phyloP scores from a whole-genome alignment of 2,113 vertebrate genomes.

The Otis tarda region DNA sequence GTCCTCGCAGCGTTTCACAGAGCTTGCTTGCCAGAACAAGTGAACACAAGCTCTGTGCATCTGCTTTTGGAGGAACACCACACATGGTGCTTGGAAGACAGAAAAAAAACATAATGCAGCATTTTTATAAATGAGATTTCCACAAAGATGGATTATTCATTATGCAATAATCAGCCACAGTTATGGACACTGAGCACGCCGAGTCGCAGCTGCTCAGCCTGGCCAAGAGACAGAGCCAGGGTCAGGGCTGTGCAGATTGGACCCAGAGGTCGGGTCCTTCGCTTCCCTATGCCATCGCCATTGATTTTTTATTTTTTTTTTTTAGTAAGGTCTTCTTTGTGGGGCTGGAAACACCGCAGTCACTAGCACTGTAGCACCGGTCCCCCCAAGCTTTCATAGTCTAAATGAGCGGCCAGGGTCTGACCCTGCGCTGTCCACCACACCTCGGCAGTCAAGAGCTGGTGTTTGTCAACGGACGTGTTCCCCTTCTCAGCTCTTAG shows the following conservation, averaged over 20 bases:
- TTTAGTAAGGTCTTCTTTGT: neutral
- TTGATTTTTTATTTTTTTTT: neutral
- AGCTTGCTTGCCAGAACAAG: neutral
- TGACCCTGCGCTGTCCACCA: neutral
- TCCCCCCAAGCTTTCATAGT: neutral
- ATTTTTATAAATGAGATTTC: neutral
- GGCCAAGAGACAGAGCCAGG: neutral
- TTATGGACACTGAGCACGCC: neutral
- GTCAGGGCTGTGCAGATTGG: neutral
- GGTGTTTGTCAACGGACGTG: neutral
- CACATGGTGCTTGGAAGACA: neutral
- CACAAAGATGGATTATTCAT: neutral
- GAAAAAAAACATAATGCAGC: neutral
- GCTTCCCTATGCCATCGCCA: neutral
- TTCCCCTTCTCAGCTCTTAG: neutral
- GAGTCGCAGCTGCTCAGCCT: neutral
- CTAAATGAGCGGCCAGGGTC: neutral
- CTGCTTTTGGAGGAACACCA: neutral
- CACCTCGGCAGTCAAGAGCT: neutral
- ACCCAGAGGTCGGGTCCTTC: neutral
- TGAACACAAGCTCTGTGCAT: neutral
- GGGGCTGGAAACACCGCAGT: neutral
- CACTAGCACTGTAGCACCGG: neutral
- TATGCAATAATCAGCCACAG: neutral
- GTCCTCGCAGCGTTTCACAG: fast-evolving